These are phyloP conservation scores for Meiosimyza platycephala DNA, from an alignment of 2,888 invertebrate genomes.

Conservation along the genomic window DNA sequence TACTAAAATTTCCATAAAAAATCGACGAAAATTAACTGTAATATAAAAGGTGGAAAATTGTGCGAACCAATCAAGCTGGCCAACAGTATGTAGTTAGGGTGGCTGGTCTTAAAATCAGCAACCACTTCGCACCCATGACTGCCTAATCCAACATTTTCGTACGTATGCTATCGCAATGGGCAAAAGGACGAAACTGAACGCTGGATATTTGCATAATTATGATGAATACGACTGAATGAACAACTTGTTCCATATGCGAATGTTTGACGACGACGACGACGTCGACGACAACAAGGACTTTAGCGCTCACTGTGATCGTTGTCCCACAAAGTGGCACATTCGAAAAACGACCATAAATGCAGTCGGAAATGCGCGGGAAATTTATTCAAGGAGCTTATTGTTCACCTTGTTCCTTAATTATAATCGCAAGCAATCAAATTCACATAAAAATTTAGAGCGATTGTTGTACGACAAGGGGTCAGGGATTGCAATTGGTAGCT, in stretches of 20 bases:
- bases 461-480: too few species aligned
- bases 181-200: background rate
- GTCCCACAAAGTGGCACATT: slow-evolving; percentile 35
- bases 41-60: slow-evolving; percentile 62
- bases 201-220: slow-evolving; percentile 59
- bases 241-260: background rate
- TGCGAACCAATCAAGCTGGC: slow-evolving; percentile 49
- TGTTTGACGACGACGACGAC: background rate
- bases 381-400: slow-evolving; percentile 44
- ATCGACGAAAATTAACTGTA: slow-evolving; percentile 33
- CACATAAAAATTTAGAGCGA: slow-evolving; percentile 54
- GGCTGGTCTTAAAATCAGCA: slow-evolving; percentile 44
- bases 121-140: background rate
- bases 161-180: background rate
- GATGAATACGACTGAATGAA: slow-evolving; percentile 52
- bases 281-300: background rate
- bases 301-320: slow-evolving; percentile 7
- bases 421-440: slow-evolving; percentile 59
- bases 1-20: slow-evolving; percentile 32
- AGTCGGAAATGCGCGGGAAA: slow-evolving; percentile 50
- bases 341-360: slow-evolving; percentile 47
- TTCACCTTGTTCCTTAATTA: slow-evolving; percentile 40
- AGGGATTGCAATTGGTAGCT: too few species aligned
- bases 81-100: background rate
- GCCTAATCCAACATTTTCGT: background rate